phyloP scores from a whole-genome alignment of 1,140 invertebrate genomes.

The Drosophila kanapiae region DNA sequence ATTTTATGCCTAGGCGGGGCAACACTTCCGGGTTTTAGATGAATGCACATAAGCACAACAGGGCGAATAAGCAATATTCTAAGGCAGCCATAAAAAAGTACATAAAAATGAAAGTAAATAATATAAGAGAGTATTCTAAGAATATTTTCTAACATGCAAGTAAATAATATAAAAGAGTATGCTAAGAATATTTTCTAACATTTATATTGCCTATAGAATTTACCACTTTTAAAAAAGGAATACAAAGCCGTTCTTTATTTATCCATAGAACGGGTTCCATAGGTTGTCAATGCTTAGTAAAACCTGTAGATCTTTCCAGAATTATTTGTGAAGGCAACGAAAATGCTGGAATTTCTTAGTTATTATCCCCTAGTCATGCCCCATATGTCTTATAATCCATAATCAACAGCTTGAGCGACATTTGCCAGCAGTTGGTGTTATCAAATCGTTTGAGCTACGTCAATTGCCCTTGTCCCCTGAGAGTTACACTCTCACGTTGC shows the following conservation, averaged over 20 bases:
- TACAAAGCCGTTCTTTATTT: too few relatives aligned
- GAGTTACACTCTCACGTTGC: slow-evolving; percentile 62
- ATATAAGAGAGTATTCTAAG: too few relatives aligned
- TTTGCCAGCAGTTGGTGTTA: not conserved
- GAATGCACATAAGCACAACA: not conserved
- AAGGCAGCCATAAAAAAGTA: not conserved
- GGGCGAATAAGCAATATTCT: not conserved
- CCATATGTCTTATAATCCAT: not conserved
- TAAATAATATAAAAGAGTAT: too few relatives aligned
- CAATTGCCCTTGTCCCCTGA: not conserved
- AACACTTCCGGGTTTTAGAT: not conserved
- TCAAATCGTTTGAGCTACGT: not conserved
- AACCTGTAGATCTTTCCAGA: too few relatives aligned
- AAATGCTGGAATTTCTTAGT: not conserved
- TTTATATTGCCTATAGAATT: too few relatives aligned
- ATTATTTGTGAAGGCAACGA: too few relatives aligned
- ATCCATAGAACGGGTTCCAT: too few relatives aligned
- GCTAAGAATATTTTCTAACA: too few relatives aligned
- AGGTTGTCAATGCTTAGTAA: too few relatives aligned
- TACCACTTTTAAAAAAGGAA: too few relatives aligned
- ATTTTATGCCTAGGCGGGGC: not conserved
- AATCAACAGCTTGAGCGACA: too few relatives aligned
- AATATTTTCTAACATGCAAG: too few relatives aligned
- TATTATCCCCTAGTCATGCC: not conserved
- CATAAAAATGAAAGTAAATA: not conserved